Evolutionary conservation across 2,888 invertebrate species (phyloP).

Genomic region (Muschampia plurimacula): DNA sequence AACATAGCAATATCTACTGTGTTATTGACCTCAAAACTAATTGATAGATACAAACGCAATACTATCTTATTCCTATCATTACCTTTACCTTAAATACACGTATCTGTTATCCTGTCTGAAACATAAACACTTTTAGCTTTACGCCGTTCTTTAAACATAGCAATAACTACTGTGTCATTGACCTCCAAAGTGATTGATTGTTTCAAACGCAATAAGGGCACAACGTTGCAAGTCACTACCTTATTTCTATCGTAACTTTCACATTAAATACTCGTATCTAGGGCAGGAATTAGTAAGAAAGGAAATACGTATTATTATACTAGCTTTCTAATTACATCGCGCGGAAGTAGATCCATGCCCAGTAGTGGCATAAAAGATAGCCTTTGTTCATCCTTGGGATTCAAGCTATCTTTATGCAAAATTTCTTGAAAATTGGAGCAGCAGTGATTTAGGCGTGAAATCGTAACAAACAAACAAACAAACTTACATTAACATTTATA

Average conservation of each 20-base stretch:
- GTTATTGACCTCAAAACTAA: slow-evolving; percentile 19
- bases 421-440: too few relatives aligned
- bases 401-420: too few relatives aligned
- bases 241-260: background rate
- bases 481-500: too few relatives aligned
- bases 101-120: background rate
- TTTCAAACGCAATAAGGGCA: slow-evolving; percentile 28
- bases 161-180: slow-evolving; percentile 3
- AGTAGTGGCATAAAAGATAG: too few relatives aligned
- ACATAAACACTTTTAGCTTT: background rate
- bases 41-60: slow-evolving; percentile 32
- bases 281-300: too few relatives aligned
- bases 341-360: too few relatives aligned
- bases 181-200: slow-evolving; percentile 30
- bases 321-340: too few relatives aligned
- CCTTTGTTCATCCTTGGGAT: too few relatives aligned
- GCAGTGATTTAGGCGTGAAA: too few relatives aligned
- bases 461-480: too few relatives aligned
- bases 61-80: background rate
- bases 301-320: too few relatives aligned
- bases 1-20: background rate
- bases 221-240: slow-evolving; percentile 16
- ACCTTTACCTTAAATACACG: background rate
- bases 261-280: background rate
- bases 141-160: background rate